Base-by-base conservation (phyloP, 2,797 vertebrate species). In the Petrocephalus schoutedeni region DNA sequence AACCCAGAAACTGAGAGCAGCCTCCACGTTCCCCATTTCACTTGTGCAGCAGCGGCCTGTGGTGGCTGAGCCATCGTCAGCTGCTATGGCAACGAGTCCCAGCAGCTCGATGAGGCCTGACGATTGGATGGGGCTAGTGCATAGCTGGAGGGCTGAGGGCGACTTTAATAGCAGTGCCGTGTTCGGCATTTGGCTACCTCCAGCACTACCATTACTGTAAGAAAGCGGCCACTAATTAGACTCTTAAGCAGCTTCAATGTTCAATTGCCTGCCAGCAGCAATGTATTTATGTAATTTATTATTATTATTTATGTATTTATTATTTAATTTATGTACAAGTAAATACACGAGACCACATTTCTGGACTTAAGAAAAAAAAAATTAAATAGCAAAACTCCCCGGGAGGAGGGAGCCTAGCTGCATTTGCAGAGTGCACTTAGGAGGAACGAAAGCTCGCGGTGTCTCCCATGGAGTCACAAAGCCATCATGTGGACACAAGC, bases 401-500 rank as follows among this genome's bases (percentile, higher is more conserved):
- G 41, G 36, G 41, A 19, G 67, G 67, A 6, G 67, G 32, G 32
- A 45, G 21, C 2, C n/a, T 19, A 88, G 23, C 16, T 7, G 14
- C n/a, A 59, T 59, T 57, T 12, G 56, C 14, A 64, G 28, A 41
- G 45, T 10, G 10, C 45, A n/a, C 57, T 19, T 4, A 41, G 21
- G 8, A 74, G 49, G 9, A 85, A 12, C 4, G 58, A 54, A 23
- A 8, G 49, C 3, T 28, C 0, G 6, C 12, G 5, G n/a, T 14
- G 16, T 61, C 1, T 56, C 32, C 53, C 32, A 89, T 3, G 9
- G 74, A 21, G 56, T 82, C 28, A 89, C 51, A 59, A 89, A 86
- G 67, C 90, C 89, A 89, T 82, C 92, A 32, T 88, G 88, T 90
- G 89, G 83, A 74, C 59, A 67, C 58, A n/a, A 4, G 28, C 10